Conservation (phyloP, 2,113 vertebrate species). For the Epinephelus lanceolatus region DNA sequence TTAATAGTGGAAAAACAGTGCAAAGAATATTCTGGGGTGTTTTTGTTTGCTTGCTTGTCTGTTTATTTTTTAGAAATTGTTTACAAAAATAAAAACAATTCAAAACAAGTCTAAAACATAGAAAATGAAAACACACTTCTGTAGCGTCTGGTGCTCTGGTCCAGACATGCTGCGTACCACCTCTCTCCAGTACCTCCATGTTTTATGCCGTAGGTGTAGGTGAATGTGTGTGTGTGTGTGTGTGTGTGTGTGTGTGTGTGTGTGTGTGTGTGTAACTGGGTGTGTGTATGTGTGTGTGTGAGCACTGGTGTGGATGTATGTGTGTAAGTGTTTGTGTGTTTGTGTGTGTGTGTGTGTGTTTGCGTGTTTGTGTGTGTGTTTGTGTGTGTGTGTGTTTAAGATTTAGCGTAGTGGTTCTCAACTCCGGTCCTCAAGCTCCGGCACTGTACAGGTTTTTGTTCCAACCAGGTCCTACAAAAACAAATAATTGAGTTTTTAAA, state of each 20-base stretch:
- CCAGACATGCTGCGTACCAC: conserved; percentile 80
- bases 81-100: conserved; percentile 81
- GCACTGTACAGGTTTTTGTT: conserved; percentile 91
- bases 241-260: conserved; percentile 48
- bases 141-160: conserved; percentile 82
- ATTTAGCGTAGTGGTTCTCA: conserved; percentile 89
- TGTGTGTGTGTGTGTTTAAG: conserved; percentile 64
- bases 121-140: conserved; percentile 82
- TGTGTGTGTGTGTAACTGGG: conserved; percentile 38
- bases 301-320: conserved; percentile 23
- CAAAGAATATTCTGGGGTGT: conserved; percentile 85
- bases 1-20: conserved; percentile 86
- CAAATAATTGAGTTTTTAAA: conserved; percentile 88
- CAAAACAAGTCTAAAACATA: conserved; percentile 79
- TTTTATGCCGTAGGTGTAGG: conserved; percentile 74
- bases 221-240: conserved; percentile 31
- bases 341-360: background rate
- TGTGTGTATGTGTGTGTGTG: conserved; percentile 38
- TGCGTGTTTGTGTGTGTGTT: conserved; percentile 27
- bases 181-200: conserved; percentile 84
- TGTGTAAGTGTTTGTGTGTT: background rate
- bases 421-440: conserved; percentile 90
- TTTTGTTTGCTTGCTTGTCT: conserved; percentile 80
- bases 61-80: conserved; percentile 83
- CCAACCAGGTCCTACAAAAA: conserved; percentile 92